Conservation (phyloP, 64 coral and sea anemone species). For the Stichodactyla mertensii region DNA sequence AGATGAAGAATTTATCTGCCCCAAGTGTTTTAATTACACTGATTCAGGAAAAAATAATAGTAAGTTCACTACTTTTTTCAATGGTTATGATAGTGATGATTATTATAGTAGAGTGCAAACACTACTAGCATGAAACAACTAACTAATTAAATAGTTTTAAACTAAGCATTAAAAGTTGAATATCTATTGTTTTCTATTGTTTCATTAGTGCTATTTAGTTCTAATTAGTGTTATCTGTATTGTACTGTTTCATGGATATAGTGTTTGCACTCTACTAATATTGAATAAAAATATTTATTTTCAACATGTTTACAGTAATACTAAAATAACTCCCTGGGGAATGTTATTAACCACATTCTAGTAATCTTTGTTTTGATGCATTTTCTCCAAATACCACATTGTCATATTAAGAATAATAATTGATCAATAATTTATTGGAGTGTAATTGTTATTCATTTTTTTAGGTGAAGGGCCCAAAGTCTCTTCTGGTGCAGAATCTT, state of each 20-base stretch:
- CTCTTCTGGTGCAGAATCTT: not conserved
- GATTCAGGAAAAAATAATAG: too few relatives aligned
- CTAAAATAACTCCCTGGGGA: not conserved
- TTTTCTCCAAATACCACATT: not conserved
- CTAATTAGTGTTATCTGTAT: not conserved
- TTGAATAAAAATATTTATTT: not conserved
- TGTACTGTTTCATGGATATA: not conserved
- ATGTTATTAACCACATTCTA: not conserved
- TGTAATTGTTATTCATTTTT: constrained; percentile 2
- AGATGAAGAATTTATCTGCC: too few relatives aligned
- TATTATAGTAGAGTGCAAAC: too few relatives aligned
- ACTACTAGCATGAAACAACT: too few relatives aligned
- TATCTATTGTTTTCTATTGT: too few relatives aligned
- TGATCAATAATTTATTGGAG: not conserved
- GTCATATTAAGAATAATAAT: not conserved
- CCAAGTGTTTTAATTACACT: too few relatives aligned
- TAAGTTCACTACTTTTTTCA: too few relatives aligned
- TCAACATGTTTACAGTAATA: not conserved
- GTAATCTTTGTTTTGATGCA: not conserved
- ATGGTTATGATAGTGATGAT: too few relatives aligned
- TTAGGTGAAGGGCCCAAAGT: constrained; percentile 14
- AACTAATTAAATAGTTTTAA: too few relatives aligned
- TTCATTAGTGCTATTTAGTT: too few relatives aligned
- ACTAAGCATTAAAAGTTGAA: too few relatives aligned
- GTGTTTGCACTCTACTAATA: not conserved